Evolutionary conservation across 2,797 vertebrate genomes (phyloP).

Genomic region (Bradypodion ventrale): DNA sequence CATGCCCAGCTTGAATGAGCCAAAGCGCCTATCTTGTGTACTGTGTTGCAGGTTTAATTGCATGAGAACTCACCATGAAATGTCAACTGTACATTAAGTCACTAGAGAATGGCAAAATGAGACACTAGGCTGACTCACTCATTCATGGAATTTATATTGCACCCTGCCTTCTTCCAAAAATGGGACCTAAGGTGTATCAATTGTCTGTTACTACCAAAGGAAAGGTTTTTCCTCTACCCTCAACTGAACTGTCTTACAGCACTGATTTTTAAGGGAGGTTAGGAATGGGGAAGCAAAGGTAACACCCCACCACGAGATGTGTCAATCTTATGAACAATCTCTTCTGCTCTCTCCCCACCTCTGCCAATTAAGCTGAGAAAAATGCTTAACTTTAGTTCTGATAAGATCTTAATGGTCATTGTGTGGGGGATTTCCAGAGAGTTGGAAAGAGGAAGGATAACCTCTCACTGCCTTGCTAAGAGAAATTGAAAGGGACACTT

Average conservation of each 20-base stretch:
- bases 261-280: background rate
- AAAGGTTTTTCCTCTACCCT: too few species aligned
- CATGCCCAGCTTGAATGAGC: background rate
- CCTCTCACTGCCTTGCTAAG: too few species aligned
- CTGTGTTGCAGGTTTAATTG: background rate
- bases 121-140: background rate
- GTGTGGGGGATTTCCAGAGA: too few species aligned
- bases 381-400: background rate
- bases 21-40: background rate
- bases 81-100: conserved; percentile 21
- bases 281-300: background rate
- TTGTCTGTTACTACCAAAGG: too few species aligned
- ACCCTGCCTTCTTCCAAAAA: too few species aligned
- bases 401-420: background rate
- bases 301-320: background rate
- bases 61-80: conserved; percentile 9
- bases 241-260: background rate
- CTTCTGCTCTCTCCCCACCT: background rate
- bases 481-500: too few species aligned
- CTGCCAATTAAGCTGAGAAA: background rate
- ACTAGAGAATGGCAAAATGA: conserved; percentile 24
- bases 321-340: background rate
- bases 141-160: too few species aligned
- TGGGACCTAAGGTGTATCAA: too few species aligned
- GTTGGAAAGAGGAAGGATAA: too few species aligned